Evolutionary conservation across 1,140 invertebrate species (phyloP), one percentile per base, ranked within the genome.

Genomic region (Augochlora pura): DNA sequence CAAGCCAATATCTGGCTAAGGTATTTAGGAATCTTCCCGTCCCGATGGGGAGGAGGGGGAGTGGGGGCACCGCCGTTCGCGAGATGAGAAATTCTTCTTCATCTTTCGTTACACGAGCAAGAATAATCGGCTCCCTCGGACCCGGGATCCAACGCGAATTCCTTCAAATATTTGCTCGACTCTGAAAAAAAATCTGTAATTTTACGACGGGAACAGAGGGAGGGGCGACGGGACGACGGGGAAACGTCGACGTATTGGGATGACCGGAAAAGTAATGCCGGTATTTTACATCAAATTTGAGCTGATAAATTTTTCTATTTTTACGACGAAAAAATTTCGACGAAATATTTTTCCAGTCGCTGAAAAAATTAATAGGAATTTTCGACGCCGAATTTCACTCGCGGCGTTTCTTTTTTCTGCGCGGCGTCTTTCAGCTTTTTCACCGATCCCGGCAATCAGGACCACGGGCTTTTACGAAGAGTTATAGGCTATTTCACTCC

Each of bases 91-190:
- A 57, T 21, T 25, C n/a, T 21, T 27, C 39, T 39, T 38, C 42
- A 14, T 46, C 42, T 75, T 38, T 38, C 23, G n/a, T 32, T 39
- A 16, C 23, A 25, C 14, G 25, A n/a, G 38, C 12, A 18, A 25
- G 63, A 75, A 75, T 66, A 75, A 75, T 39, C 46, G 65, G 54
- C 54, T 18, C 54, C 23, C n/a, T 66, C 27, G 63, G 54, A 25
- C 12, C 12, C n/a, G 2, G 46, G 32, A 18, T 6, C 5, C 1
- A 14, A 23, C 27, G 27, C 3, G 60, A 57, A 66, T 75, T n/a
- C 63, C 32, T n/a, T 75, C 63, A 75, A 75, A 75, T 75, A 75
- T 75, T 75, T 66, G 72, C 52, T 42, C 63, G 21, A 27, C 39
- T 14, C 62, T 21, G 4, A 32, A 32, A 62, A 39, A 42, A 57